A percentile compares a stretch with the other conserved stretches of the same genome.
These are phyloP conservation scores for Menidia menidia DNA, from an alignment of 2,797 vertebrate genomes.

Conservation along the genomic window DNA sequence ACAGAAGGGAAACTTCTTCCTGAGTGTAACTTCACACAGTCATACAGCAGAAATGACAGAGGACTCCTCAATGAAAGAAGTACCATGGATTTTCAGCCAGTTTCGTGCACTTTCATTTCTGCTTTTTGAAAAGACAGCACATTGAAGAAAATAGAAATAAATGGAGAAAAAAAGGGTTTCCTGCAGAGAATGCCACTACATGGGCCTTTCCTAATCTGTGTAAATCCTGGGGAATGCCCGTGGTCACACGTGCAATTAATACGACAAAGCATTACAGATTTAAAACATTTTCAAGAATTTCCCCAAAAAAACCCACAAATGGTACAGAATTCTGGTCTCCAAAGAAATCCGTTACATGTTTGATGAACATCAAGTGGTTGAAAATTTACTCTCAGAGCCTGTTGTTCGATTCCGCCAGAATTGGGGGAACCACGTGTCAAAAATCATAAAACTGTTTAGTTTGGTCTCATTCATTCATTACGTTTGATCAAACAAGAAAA, in stretches of 20 bases:
- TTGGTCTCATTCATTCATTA: no score
- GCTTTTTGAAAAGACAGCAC: not conserved
- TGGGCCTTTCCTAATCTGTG: not conserved
- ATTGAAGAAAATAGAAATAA: not conserved
- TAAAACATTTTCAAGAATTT: no score
- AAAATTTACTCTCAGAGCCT: no score
- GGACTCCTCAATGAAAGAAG: not conserved
- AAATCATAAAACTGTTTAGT: no score
- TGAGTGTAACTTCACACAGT: no score
- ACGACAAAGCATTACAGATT: not conserved
- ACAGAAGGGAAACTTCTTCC: no score
- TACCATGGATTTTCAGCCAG: not conserved
- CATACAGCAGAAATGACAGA: no score
- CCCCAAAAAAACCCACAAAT: not conserved
- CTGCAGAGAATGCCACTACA: not conserved
- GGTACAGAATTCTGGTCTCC: not conserved
- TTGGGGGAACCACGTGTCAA: no score
- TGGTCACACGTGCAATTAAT: no score
- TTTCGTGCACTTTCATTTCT: conserved; percentile 24
- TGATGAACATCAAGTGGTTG: not conserved
- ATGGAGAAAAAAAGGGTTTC: not conserved
- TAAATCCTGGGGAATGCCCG: conserved; percentile 11
- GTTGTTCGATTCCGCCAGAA: no score
- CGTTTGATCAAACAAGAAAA: no score
- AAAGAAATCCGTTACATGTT: no score